Evolutionary conservation across 2,113 vertebrate species (phyloP).

Genomic region (Poeciliopsis prolifica): DNA sequence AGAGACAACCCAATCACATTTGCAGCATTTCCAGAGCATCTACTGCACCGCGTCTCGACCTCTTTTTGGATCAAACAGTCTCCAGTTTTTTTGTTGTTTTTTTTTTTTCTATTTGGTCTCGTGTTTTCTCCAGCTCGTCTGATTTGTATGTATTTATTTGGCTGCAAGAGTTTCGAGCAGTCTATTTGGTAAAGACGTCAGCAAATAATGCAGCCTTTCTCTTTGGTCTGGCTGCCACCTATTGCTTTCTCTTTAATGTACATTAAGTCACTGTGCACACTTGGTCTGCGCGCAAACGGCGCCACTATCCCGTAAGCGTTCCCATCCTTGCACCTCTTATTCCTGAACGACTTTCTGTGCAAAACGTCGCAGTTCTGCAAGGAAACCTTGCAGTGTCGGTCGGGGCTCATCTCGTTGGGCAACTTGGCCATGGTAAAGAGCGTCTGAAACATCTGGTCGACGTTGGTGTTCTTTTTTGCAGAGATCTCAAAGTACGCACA

Average conservation of each 20-base stretch:
- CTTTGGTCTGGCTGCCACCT: slow-evolving; percentile 85
- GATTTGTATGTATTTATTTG: not conserved
- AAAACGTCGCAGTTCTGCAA: slow-evolving; percentile 90
- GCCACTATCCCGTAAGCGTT: slow-evolving; percentile 93
- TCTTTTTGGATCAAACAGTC: slow-evolving; percentile 3
- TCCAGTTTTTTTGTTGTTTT: slow-evolving; percentile 6
- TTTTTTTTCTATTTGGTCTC: not conserved
- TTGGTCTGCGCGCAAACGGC: slow-evolving; percentile 92
- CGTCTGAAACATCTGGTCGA: slow-evolving; percentile 95
- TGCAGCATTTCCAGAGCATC: slow-evolving; percentile 43
- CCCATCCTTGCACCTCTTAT: slow-evolving; percentile 87
- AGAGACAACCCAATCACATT: slow-evolving; percentile 33
- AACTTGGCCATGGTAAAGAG: slow-evolving; percentile 95
- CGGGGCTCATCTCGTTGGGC: slow-evolving; percentile 96
- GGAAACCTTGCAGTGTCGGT: slow-evolving; percentile 93
- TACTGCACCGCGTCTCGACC: slow-evolving; percentile 5
- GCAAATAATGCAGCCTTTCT: slow-evolving; percentile 93
- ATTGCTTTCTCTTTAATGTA: slow-evolving; percentile 94
- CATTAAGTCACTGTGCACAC: slow-evolving; percentile 97
- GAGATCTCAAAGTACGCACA: slow-evolving; percentile 97
- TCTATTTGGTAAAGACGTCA: slow-evolving; percentile 69
- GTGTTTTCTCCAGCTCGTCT: slow-evolving; percentile 2
- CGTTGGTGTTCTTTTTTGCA: slow-evolving; percentile 93
- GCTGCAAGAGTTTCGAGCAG: not conserved
- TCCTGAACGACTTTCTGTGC: slow-evolving; percentile 87